Percentiles rank a stretch among this genome's conserved stretches.
Evolutionary conservation across 2,888 invertebrate genomes (phyloP).

Genomic region (Eupithecia pulchellata): DNA sequence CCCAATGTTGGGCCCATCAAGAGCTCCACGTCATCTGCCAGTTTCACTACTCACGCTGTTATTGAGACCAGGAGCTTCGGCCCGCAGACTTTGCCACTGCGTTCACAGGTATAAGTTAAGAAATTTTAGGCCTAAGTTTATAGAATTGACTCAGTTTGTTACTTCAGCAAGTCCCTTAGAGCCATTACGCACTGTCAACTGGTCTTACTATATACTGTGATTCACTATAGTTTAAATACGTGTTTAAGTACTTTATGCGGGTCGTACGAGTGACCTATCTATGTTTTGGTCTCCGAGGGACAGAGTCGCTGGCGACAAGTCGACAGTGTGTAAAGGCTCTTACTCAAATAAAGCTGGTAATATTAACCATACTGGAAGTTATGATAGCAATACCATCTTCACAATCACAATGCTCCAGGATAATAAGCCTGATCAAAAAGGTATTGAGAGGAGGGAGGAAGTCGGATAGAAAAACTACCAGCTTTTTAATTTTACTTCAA

Average conservation of each 20-base stretch:
- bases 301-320: neutral
- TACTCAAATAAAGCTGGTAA: too few species aligned
- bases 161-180: neutral
- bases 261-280: too few species aligned
- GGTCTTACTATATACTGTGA: too few species aligned
- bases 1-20: slow-evolving; percentile 75
- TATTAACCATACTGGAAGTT: too few species aligned
- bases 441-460: neutral
- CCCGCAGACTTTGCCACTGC: slow-evolving; percentile 80
- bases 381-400: too few species aligned
- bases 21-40: slow-evolving; percentile 86
- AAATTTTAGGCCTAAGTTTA: slow-evolving; percentile 33
- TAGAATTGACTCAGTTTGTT: neutral
- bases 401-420: too few species aligned
- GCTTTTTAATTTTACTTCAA: neutral
- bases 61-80: slow-evolving; percentile 80
- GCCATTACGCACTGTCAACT: too few species aligned
- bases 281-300: too few species aligned
- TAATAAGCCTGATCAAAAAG: neutral
- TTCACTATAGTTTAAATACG: too few species aligned
- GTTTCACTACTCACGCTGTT: slow-evolving; percentile 82
- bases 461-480: neutral
- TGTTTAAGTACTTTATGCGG: too few species aligned
- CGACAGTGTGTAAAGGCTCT: neutral
- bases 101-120: slow-evolving; percentile 83